Evolutionary conservation across 2,888 invertebrate species (phyloP).

Genomic region (Elgonia sp.): DNA sequence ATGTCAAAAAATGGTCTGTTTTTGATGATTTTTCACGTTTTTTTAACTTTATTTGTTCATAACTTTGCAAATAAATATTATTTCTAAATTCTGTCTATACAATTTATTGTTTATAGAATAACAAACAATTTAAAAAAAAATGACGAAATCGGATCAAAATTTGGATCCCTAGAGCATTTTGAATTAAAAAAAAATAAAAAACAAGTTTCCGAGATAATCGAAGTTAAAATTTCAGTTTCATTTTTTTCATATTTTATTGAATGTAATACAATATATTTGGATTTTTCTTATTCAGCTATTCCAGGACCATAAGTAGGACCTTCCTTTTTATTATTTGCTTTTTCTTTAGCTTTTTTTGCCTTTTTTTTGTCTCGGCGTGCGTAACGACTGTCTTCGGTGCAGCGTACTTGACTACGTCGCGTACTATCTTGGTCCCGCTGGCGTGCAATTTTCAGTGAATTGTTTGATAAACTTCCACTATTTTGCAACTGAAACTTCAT

Average conservation of each 20-base stretch:
- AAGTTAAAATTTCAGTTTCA: constrained; percentile 12
- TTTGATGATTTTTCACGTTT: too few species aligned
- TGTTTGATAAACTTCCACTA: neutral
- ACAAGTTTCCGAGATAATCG: too few species aligned
- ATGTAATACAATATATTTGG: too few species aligned
- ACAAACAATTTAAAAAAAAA: too few species aligned
- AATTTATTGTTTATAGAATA: too few species aligned
- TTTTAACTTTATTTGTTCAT: too few species aligned
- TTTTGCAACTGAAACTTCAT: constrained; percentile 7
- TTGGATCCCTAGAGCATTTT: too few species aligned
- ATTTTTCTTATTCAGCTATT: constrained; percentile 9
- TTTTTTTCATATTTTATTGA: constrained; percentile 11
- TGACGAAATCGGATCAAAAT: too few species aligned
- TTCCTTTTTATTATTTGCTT: constrained; percentile 15
- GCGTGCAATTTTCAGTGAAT: constrained; percentile 29
- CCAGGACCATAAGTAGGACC: constrained; percentile 7
- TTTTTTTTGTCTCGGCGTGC: constrained; percentile 9
- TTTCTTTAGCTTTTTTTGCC: neutral
- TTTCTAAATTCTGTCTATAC: too few species aligned
- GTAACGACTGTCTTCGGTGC: constrained; percentile 15
- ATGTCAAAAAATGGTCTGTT: too few species aligned
- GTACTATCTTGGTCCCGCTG: constrained; percentile 1
- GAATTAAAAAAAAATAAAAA: too few species aligned
- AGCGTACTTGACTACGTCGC: constrained; percentile 12
- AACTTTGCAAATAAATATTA: too few species aligned